These are phyloP conservation scores for Tragulus kanchil DNA, from an alignment of 2,113 vertebrate species.

Conservation along the genomic window DNA sequence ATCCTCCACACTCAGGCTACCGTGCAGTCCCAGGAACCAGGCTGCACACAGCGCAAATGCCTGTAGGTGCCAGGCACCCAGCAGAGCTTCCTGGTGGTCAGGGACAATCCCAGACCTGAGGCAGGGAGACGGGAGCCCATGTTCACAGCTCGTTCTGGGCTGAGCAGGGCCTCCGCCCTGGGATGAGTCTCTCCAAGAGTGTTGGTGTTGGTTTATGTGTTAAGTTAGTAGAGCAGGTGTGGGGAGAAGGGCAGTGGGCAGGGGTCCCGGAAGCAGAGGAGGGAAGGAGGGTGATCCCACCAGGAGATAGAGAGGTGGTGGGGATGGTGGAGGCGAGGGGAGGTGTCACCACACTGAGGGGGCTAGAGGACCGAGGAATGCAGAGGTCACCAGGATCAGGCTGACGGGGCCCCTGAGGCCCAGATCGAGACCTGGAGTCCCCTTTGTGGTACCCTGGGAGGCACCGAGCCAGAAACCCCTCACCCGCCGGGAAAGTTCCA, in stretches of 20 bases:
- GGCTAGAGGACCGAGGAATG: not conserved
- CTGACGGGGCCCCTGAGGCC: not conserved
- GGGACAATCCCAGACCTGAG: accelerated
- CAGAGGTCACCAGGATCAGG: not conserved
- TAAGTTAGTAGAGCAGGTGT: not conserved
- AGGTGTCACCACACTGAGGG: not conserved
- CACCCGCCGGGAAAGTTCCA: not conserved
- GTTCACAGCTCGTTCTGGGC: not conserved
- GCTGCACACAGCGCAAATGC: accelerated
- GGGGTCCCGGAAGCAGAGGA: not conserved
- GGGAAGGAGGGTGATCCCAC: not conserved
- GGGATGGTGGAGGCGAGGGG: not conserved
- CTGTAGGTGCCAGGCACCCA: too few species aligned
- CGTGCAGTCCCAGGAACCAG: accelerated
- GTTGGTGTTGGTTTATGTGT: not conserved
- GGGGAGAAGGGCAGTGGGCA: not conserved
- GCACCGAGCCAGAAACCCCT: not conserved
- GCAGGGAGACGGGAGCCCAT: not conserved
- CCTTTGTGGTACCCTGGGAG: not conserved
- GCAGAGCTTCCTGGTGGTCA: accelerated
- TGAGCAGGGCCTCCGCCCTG: not conserved
- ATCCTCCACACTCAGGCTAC: not conserved
- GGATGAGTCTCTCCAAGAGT: not conserved
- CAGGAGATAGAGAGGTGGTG: not conserved
- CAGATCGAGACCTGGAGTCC: not conserved